Evolutionary conservation across 2,113 vertebrate genomes (phyloP).

Genomic region (Peucedramus taeniatus): DNA sequence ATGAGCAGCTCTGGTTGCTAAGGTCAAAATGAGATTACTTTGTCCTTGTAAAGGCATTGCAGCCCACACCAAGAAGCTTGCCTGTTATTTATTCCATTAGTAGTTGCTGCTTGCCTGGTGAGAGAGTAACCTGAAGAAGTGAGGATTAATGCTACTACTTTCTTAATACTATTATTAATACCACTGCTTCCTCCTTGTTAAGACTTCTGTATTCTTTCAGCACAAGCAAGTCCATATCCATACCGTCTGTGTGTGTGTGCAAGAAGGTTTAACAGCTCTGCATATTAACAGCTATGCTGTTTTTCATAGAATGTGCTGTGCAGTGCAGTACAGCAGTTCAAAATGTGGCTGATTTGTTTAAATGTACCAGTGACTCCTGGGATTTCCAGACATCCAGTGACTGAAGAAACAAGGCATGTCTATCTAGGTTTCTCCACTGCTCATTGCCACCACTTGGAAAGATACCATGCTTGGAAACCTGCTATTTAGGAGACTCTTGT

Average conservation of each 20-base stretch:
- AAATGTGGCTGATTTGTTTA: background rate
- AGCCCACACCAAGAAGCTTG: background rate
- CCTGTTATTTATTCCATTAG: background rate
- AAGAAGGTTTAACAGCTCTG: background rate
- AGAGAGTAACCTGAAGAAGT: background rate
- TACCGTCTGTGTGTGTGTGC: accelerated
- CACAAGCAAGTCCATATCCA: background rate
- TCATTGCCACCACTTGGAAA: background rate
- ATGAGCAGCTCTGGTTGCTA: background rate
- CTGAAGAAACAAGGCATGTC: background rate
- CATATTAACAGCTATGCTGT: too few relatives aligned
- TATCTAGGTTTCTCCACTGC: background rate
- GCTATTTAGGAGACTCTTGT: background rate
- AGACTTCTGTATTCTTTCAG: background rate
- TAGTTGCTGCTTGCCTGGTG: background rate
- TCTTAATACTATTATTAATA: background rate
- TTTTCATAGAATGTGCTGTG: background rate
- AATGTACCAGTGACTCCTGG: background rate
- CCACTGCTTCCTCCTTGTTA: background rate
- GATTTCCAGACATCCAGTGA: background rate
- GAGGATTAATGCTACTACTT: background rate
- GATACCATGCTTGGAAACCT: background rate
- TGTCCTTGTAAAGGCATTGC: background rate
- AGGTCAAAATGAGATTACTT: background rate
- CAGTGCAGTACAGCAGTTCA: background rate